Evolutionary conservation across 92 coral and sea anemone genomes (phyloP).

Genomic region (Porites divaricata): DNA sequence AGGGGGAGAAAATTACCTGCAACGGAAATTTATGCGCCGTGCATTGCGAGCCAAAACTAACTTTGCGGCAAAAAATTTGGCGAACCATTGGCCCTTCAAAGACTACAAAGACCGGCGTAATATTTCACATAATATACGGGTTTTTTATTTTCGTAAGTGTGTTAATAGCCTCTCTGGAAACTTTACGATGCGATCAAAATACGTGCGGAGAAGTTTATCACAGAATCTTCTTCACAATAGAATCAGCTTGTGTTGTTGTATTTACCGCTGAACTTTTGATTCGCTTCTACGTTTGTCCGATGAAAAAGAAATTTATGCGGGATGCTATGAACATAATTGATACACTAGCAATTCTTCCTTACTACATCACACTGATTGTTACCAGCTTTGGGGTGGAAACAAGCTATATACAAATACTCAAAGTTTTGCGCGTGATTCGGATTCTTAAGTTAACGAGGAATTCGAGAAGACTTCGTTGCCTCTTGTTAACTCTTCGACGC

Average conservation of each 20-base stretch:
- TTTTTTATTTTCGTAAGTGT: slow-evolving; percentile 84
- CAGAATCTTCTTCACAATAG: slow-evolving; percentile 63
- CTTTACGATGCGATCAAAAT: slow-evolving; percentile 65
- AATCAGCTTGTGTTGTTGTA: slow-evolving; percentile 80
- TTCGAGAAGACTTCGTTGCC: slow-evolving; percentile 80
- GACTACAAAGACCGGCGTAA: slow-evolving; percentile 83
- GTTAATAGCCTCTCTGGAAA: slow-evolving; percentile 78
- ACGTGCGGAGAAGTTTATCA: slow-evolving; percentile 78
- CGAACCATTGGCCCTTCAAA: slow-evolving; percentile 88
- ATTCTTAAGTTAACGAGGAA: slow-evolving; percentile 86
- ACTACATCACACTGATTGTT: slow-evolving; percentile 67
- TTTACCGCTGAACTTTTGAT: slow-evolving; percentile 75
- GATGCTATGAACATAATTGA: slow-evolving; percentile 81
- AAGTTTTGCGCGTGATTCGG: slow-evolving; percentile 80
- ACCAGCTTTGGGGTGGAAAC: slow-evolving; percentile 75
- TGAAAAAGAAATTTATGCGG: slow-evolving; percentile 70
- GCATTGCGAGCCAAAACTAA: slow-evolving; percentile 76
- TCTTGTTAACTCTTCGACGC: slow-evolving; percentile 76
- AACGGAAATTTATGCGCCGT: slow-evolving; percentile 60
- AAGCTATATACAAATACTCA: slow-evolving; percentile 76
- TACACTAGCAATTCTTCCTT: slow-evolving; percentile 76
- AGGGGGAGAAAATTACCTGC: slow-evolving; percentile 73
- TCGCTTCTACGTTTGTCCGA: slow-evolving; percentile 86
- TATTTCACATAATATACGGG: slow-evolving; percentile 84
- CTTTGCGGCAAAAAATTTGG: slow-evolving; percentile 87